phyloP scores from a whole-genome alignment of 2,113 vertebrate genomes.

The Nestor notabilis region DNA sequence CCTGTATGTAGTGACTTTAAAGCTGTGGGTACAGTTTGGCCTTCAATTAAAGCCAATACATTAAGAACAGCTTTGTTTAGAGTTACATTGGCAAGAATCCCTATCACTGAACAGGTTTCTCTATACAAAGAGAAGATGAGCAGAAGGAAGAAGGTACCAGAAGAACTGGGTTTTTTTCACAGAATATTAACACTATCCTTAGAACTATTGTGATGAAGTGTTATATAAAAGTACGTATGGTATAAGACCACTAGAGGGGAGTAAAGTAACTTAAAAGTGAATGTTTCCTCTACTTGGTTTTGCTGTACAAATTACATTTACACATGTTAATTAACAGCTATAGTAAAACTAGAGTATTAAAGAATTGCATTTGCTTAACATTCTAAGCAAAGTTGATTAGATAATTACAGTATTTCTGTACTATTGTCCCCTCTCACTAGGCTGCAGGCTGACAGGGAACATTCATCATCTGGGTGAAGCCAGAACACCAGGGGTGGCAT shows the following conservation, averaged over 20 bases:
- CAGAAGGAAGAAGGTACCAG: neutral
- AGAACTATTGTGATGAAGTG: neutral
- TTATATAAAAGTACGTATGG: neutral
- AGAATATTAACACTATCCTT: neutral
- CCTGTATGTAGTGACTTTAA: neutral
- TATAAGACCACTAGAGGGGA: constrained; percentile 75
- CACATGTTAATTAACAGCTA: constrained; percentile 54
- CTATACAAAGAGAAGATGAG: neutral
- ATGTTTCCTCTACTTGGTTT: neutral
- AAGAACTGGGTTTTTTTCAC: neutral
- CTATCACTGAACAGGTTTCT: neutral
- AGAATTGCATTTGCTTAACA: constrained; percentile 62
- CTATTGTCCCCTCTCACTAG: constrained; percentile 56
- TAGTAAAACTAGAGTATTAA: constrained; percentile 47
- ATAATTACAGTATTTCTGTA: constrained; percentile 60
- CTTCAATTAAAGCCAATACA: neutral
- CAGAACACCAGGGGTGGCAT: constrained; percentile 34
- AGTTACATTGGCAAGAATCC: neutral
- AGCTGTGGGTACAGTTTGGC: neutral
- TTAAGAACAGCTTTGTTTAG: neutral
- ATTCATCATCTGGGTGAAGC: constrained; percentile 52
- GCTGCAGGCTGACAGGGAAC: constrained; percentile 55
- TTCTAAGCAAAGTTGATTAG: constrained; percentile 56
- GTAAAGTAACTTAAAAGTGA: constrained; percentile 68
- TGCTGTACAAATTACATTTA: constrained; percentile 39